Percentiles rank a stretch among this genome's conserved stretches.
Conservation (phyloP, 2,113 vertebrate species). For the Tragelaphus imberbis region DNA sequence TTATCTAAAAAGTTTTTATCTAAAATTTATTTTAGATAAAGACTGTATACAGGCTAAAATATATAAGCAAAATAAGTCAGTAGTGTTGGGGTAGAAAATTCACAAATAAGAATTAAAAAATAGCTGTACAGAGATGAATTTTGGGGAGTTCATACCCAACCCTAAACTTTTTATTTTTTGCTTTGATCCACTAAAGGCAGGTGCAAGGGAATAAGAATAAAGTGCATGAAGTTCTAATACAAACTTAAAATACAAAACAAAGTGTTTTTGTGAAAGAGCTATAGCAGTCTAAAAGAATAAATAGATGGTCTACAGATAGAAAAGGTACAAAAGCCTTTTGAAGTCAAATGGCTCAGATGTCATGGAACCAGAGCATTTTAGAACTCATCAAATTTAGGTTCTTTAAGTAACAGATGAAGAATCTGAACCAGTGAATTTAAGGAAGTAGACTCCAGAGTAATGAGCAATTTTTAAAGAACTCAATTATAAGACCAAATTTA, state of each 20-base stretch:
- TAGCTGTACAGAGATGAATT: background rate
- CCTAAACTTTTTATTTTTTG: background rate
- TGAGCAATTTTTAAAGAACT: background rate
- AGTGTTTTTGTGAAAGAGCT: background rate
- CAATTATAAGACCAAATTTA: background rate
- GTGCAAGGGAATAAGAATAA: background rate
- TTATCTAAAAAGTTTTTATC: too few species aligned
- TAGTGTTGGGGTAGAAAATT: background rate
- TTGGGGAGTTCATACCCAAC: background rate
- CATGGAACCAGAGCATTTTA: background rate
- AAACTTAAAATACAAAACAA: background rate
- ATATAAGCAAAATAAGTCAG: background rate
- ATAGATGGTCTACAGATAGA: background rate
- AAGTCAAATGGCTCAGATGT: background rate
- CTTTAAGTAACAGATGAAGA: background rate
- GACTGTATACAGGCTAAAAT: background rate
- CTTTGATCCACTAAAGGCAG: background rate
- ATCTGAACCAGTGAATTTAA: background rate
- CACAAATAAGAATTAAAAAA: background rate
- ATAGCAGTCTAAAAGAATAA: background rate
- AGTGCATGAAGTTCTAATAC: background rate
- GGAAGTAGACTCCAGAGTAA: background rate
- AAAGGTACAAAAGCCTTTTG: background rate
- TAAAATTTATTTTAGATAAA: too few species aligned
- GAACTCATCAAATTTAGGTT: background rate